Evolutionary conservation across 2,888 invertebrate species (phyloP).

Genomic region (Lasioglossum villosulum): DNA sequence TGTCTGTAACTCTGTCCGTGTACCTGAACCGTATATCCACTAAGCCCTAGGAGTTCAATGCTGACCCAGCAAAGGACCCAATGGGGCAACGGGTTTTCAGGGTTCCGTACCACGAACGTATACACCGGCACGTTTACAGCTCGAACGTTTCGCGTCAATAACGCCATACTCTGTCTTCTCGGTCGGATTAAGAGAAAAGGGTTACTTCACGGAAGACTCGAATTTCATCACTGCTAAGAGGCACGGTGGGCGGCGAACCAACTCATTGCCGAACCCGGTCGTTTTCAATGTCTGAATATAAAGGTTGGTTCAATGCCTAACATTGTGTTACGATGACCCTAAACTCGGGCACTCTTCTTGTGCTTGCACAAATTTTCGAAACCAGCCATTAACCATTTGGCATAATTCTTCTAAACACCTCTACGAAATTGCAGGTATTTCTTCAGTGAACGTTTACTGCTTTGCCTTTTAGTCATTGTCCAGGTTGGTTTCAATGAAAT

Average conservation of each 20-base stretch:
- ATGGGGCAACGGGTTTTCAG: not conserved
- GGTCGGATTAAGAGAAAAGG: conserved; percentile 39
- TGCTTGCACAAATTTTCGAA: not conserved
- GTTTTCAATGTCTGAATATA: not conserved
- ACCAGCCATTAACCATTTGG: not conserved
- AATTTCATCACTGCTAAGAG: conserved; percentile 32
- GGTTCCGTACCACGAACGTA: not conserved
- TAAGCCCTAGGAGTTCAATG: not conserved
- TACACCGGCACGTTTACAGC: conserved; percentile 29
- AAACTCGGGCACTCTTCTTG: not conserved
- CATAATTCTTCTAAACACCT: not conserved
- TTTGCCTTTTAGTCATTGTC: not conserved
- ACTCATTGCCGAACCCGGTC: not conserved
- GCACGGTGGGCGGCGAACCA: not conserved
- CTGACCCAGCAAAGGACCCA: not conserved
- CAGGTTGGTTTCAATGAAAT: not conserved
- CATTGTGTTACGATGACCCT: not conserved
- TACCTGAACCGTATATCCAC: not conserved
- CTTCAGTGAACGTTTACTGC: not conserved
- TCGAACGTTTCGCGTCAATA: not conserved
- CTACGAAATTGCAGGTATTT: not conserved
- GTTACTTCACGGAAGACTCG: conserved; percentile 33
- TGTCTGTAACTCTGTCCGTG: not conserved
- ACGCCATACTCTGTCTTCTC: not conserved
- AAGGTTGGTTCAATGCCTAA: not conserved